Evolutionary conservation across 2,113 vertebrate genomes (phyloP).

Genomic region (Promerops cafer): DNA sequence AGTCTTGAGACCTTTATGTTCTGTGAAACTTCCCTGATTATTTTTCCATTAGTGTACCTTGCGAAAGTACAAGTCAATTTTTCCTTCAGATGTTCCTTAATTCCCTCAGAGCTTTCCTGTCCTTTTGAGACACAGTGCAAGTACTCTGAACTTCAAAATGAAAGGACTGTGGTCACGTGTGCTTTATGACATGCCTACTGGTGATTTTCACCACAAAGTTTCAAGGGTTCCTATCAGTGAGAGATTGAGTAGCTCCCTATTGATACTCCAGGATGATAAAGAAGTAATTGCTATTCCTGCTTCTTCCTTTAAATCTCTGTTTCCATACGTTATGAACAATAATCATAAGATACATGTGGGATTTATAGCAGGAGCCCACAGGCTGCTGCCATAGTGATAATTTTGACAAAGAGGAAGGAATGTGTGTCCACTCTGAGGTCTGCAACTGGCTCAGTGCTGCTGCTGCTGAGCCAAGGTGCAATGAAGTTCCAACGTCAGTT

Average conservation of each 20-base stretch:
- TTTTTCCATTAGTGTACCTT: neutral
- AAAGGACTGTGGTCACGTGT: fast-evolving
- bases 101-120: neutral
- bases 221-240: neutral
- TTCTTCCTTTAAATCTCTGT: neutral
- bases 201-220: neutral
- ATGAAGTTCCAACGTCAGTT: neutral
- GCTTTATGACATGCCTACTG: neutral
- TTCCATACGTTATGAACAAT: neutral
- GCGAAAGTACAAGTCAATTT: neutral
- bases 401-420: neutral
- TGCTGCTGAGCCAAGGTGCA: neutral
- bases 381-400: neutral
- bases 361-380: neutral
- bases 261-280: neutral
- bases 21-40: neutral
- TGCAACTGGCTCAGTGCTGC: neutral
- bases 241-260: neutral
- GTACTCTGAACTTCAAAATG: neutral
- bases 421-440: neutral
- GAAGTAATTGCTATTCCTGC: neutral
- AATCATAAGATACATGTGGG: fast-evolving
- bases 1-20: neutral
- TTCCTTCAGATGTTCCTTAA: neutral
- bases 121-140: neutral